Percentiles rank a stretch among this genome's conserved stretches.
phyloP scores from a whole-genome alignment of 2,113 vertebrate genomes.

The Tonatia bakeri region DNA sequence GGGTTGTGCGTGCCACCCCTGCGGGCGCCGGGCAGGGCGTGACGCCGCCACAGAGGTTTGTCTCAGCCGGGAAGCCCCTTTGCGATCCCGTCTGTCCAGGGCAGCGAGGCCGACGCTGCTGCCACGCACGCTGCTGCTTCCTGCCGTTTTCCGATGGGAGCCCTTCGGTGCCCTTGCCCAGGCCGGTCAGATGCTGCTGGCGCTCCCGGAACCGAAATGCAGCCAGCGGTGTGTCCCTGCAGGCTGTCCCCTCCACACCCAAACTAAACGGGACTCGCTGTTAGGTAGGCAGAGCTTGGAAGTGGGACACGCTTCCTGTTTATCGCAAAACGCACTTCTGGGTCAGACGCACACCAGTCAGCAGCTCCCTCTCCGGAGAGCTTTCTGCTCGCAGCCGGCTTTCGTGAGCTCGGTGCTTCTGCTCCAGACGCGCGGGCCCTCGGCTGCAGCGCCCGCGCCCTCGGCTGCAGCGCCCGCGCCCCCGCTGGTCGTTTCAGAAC shows the following conservation, averaged over 20 bases:
- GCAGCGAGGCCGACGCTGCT: rapidly evolving
- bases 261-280: rapidly evolving
- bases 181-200: not conserved
- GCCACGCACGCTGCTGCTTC: rapidly evolving
- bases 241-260: not conserved
- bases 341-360: no score
- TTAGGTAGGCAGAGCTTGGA: not conserved
- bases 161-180: not conserved
- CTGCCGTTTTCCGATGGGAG: not conserved
- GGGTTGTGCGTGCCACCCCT: rapidly evolving
- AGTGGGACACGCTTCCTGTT: not conserved
- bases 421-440: not conserved
- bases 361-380: rapidly evolving
- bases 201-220: not conserved
- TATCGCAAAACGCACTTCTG: not conserved
- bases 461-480: no score
- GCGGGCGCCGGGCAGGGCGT: rapidly evolving
- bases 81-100: rapidly evolving
- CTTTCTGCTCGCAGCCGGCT: not conserved
- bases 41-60: rapidly evolving
- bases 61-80: not conserved
- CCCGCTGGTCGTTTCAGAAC: not conserved
- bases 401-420: not conserved
- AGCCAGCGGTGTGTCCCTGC: rapidly evolving
- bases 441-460: not conserved